phyloP scores from a whole-genome alignment of 2,888 invertebrate species.

The Drosophila austrosaltans region DNA sequence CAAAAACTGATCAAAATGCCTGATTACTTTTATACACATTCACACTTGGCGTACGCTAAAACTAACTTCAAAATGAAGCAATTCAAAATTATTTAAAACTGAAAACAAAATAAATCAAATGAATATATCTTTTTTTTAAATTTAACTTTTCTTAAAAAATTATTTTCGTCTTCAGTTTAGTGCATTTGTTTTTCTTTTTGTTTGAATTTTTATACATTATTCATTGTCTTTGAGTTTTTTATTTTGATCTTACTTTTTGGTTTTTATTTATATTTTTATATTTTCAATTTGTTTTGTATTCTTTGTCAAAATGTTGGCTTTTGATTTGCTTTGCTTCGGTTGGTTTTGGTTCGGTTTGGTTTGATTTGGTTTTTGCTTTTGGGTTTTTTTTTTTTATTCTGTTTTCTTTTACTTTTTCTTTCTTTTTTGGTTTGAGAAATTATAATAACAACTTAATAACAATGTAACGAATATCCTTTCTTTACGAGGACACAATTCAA shows the following conservation, averaged over 20 bases:
- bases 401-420: conserved; percentile 40
- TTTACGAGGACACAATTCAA: conserved; percentile 84
- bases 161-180: conserved; percentile 12
- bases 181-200: conserved; percentile 26
- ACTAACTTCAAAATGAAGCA: not conserved
- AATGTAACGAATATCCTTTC: conserved; percentile 84
- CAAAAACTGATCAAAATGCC: not conserved
- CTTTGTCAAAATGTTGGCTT: conserved; percentile 39
- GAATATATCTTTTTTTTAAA: not conserved
- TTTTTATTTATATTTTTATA: conserved; percentile 40
- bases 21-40: not conserved
- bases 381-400: conserved; percentile 56
- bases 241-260: conserved; percentile 32
- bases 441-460: conserved; percentile 84
- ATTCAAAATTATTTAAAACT: not conserved
- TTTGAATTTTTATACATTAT: conserved; percentile 17
- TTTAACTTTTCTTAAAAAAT: not conserved
- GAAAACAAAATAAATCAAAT: conserved; percentile 2
- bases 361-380: conserved; percentile 37
- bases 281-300: conserved; percentile 46
- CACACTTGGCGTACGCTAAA: not conserved
- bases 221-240: conserved; percentile 41
- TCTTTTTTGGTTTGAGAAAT: conserved; percentile 72
- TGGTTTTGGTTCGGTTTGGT: conserved; percentile 28
- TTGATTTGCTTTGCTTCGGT: conserved; percentile 12